phyloP scores from a whole-genome alignment of 2,888 invertebrate genomes.

The Opisthograptis luteolata region DNA sequence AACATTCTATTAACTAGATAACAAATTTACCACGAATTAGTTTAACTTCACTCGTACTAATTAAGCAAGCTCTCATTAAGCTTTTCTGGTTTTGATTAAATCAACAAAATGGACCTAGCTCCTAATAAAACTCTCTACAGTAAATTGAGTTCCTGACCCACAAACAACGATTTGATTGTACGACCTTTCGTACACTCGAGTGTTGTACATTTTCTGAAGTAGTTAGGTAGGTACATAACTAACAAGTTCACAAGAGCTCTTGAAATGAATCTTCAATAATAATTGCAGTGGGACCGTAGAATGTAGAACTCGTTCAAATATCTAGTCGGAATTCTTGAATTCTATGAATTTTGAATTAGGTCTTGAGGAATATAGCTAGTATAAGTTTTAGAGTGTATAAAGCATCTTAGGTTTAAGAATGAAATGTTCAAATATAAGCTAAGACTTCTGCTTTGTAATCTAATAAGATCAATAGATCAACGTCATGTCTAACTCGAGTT shows the following conservation, averaged over 20 bases:
- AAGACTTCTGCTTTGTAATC: no score
- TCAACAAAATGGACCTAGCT: constrained; percentile 11
- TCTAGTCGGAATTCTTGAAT: neutral
- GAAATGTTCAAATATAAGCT: no score
- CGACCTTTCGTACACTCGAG: neutral
- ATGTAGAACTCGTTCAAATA: neutral
- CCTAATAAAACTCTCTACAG: neutral
- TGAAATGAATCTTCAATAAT: neutral
- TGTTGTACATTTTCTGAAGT: neutral
- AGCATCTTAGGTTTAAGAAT: no score
- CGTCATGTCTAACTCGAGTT: no score
- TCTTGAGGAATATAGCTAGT: neutral
- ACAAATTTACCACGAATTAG: neutral
- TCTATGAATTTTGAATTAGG: neutral
- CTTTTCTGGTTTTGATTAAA: constrained; percentile 15
- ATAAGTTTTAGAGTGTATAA: neutral
- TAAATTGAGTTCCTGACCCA: constrained; percentile 8
- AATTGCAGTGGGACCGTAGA: neutral
- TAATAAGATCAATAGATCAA: no score
- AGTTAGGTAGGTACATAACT: neutral
- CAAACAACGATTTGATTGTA: neutral
- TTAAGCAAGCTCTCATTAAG: constrained; percentile 6
- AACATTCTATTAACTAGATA: no score
- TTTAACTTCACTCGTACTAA: constrained; percentile 3
- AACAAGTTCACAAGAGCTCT: neutral